Conservation (phyloP, 2,113 vertebrate species). For the Caretta caretta region DNA sequence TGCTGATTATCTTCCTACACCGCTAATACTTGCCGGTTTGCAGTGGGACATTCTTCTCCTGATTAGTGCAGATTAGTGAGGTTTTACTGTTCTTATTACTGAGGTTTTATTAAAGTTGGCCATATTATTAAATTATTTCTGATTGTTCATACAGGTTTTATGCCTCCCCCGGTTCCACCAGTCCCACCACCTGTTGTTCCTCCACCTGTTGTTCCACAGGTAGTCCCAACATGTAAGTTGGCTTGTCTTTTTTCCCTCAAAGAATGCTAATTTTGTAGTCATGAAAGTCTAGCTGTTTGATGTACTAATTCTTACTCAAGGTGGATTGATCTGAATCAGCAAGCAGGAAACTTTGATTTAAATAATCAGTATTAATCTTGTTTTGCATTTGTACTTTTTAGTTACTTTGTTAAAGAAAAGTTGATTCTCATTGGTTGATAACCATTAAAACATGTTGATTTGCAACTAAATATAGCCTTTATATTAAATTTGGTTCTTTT, state of each 20-base stretch:
- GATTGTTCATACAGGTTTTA: constrained; percentile 82
- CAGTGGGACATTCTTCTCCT: not conserved
- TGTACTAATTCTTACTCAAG: not conserved
- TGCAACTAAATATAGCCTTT: not conserved
- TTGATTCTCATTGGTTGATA: not conserved
- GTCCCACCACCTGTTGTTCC: constrained; percentile 83
- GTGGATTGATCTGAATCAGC: not conserved
- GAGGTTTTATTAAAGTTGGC: not conserved
- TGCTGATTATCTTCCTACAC: not conserved
- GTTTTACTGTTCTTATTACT: not conserved
- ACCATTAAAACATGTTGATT: not conserved
- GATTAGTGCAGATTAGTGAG: not conserved
- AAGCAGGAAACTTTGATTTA: not conserved
- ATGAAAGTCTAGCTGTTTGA: not conserved
- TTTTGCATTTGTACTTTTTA: not conserved
- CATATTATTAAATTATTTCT: not conserved
- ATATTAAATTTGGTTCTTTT: not conserved
- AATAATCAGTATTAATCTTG: not conserved
- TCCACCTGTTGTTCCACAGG: constrained; percentile 84
- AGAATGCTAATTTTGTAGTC: not conserved
- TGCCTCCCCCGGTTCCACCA: constrained; percentile 87
- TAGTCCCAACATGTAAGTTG: constrained; percentile 88
- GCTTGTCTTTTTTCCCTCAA: not conserved
- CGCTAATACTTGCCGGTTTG: not conserved
- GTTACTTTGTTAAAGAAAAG: not conserved